Evolutionary conservation across 2,797 vertebrate genomes (phyloP).

Genomic region (Thalassophryne amazonica): DNA sequence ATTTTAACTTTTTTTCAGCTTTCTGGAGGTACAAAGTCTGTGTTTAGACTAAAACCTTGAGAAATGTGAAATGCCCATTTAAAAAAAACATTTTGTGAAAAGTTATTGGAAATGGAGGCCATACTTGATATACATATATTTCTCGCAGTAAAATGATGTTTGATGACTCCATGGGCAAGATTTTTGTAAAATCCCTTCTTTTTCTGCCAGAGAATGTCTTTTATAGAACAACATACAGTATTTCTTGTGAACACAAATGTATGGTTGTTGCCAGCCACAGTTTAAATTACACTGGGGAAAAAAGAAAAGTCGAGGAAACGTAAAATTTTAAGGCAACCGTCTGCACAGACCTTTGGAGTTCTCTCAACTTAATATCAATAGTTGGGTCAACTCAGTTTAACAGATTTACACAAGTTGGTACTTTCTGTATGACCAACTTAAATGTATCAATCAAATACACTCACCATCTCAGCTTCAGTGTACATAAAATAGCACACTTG

Average conservation of each 20-base stretch:
- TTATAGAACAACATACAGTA: slow-evolving; percentile 16
- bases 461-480: too few relatives aligned
- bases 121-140: slow-evolving; percentile 47
- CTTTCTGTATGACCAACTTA: too few relatives aligned
- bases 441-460: too few relatives aligned
- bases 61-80: slow-evolving; percentile 51
- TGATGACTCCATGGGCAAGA: slow-evolving; percentile 27
- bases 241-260: slow-evolving; percentile 31
- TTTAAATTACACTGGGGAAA: too few relatives aligned
- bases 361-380: too few relatives aligned
- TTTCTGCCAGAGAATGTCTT: slow-evolving; percentile 23
- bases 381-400: too few relatives aligned
- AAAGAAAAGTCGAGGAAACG: too few relatives aligned
- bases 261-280: slow-evolving; percentile 6
- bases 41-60: slow-evolving; percentile 23
- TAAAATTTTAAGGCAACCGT: too few relatives aligned
- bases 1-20: slow-evolving; percentile 20
- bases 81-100: slow-evolving; percentile 31
- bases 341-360: too few relatives aligned
- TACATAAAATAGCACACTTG: too few relatives aligned
- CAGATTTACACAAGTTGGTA: too few relatives aligned
- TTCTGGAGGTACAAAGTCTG: slow-evolving; percentile 24
- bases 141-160: slow-evolving; percentile 40
- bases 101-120: slow-evolving; percentile 40
- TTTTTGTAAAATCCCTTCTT: slow-evolving; percentile 7